These are phyloP conservation scores for Nanorana parkeri DNA, from an alignment of 2,113 vertebrate species.

Conservation along the genomic window DNA sequence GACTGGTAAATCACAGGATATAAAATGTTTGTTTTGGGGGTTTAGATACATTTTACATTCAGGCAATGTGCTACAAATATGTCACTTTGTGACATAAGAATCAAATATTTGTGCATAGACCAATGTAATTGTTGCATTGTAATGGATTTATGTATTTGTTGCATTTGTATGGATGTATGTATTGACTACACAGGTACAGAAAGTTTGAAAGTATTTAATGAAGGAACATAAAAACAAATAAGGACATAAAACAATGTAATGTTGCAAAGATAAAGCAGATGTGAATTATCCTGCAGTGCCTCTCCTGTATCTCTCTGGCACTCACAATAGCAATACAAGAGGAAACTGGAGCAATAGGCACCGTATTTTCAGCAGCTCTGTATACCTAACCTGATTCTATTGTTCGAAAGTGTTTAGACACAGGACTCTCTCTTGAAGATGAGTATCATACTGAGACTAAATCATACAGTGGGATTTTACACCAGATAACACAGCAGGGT, in stretches of 20 bases:
- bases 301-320: background rate
- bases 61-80: no score
- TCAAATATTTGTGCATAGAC: no score
- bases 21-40: no score
- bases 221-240: background rate
- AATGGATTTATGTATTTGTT: no score
- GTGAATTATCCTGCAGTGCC: background rate
- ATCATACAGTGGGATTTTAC: slow-evolving; percentile 48
- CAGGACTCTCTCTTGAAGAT: slow-evolving; percentile 28
- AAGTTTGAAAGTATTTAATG: no score
- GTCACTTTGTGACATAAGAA: no score
- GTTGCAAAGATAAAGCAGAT: background rate
- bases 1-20: no score
- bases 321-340: slow-evolving; percentile 20
- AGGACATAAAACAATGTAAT: background rate
- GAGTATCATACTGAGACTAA: background rate
- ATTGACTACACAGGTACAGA: no score
- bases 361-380: slow-evolving; percentile 2
- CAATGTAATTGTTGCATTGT: no score
- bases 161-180: no score
- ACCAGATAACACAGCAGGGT: slow-evolving; percentile 34
- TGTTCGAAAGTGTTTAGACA: slow-evolving; percentile 34
- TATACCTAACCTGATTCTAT: slow-evolving; percentile 33
- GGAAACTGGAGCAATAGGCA: slow-evolving; percentile 24
- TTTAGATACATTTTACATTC: no score